Base-by-base conservation (phyloP, 1,140 invertebrate species). In the Euura saliciscinereae region DNA sequence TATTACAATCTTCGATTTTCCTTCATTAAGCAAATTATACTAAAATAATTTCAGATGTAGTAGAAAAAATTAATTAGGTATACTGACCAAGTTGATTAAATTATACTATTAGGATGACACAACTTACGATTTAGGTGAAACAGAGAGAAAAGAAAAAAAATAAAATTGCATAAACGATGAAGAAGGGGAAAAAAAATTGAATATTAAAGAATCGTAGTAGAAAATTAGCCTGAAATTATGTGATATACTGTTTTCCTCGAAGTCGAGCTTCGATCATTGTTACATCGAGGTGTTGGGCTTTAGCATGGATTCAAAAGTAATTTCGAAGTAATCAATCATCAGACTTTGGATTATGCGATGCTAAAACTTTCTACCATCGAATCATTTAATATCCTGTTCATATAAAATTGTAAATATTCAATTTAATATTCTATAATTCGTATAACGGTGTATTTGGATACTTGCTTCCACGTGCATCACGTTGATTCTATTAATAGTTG, bases 191-290 rank as follows among this genome's bases (percentile, higher is more conserved):
- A 28, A 28, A 28, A 28, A 28, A 28, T 28, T 78, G 13, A 28
- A 28, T 28, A 28, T 28, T 28, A 28, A 28, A 28, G 28, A 28
- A 28, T 28, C 28, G 3, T 59, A 59, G 51, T 70, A 66, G 78
- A 78, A 74, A 78, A 28, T 76, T 84, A 85, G 83, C 75, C 81
- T 82, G 79, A 84, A 83, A 83, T 86, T 84, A 86, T 87, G 84
- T 87, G 84, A 84, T 84, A 84, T 79, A 79, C 79, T 87, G 82
- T 83, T 86, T 84, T 81, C 79, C 76, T 79, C 79, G 84, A 80
- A 86, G 84, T 84, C 86, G 82, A 77, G 83, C 85, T 86, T 79
- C 81, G 79, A 82, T 46, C 75, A 82, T 86, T 86, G 83, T 85
- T 86, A 82, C 76, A 77, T 74, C 77, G 65, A 73, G 69, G 73